phyloP scores from a whole-genome alignment of 2,888 invertebrate species.

The Drosophila demipolita region DNA sequence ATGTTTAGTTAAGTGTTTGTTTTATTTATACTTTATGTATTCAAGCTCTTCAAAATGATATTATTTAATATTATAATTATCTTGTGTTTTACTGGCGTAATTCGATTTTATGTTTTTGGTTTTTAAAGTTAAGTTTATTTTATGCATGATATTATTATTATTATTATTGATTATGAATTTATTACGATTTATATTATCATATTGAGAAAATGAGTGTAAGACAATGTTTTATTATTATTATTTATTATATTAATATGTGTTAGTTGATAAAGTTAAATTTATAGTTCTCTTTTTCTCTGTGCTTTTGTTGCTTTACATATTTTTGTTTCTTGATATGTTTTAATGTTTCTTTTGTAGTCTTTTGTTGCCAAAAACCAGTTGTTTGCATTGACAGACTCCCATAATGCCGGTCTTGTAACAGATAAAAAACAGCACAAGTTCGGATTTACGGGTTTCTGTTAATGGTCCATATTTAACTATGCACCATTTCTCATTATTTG shows the following conservation, averaged over 20 bases:
- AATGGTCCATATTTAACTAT: slow-evolving; percentile 85
- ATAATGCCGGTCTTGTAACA: slow-evolving; percentile 85
- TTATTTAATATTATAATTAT: neutral
- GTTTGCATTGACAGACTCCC: slow-evolving; percentile 86
- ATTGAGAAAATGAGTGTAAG: neutral
- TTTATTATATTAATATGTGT: neutral
- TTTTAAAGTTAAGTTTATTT: neutral
- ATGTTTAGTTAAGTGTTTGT: neutral
- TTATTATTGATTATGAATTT: neutral
- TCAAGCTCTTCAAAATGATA: neutral
- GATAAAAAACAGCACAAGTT: slow-evolving; percentile 85
- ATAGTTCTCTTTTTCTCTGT: neutral
- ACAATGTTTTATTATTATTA: neutral
- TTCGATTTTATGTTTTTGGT: neutral
- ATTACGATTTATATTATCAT: neutral
- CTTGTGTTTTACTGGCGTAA: neutral
- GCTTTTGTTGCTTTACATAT: slow-evolving; percentile 3
- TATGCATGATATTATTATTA: neutral
- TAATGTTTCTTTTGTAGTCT: slow-evolving; percentile 12
- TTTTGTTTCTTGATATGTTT: neutral
- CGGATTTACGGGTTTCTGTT: slow-evolving; percentile 86
- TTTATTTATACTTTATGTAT: neutral
- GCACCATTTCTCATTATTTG: slow-evolving; percentile 75
- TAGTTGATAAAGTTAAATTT: neutral
- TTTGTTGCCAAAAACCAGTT: slow-evolving; percentile 79